Evolutionary conservation across 2,113 vertebrate species (phyloP).

Genomic region (Notothenia rossii): DNA sequence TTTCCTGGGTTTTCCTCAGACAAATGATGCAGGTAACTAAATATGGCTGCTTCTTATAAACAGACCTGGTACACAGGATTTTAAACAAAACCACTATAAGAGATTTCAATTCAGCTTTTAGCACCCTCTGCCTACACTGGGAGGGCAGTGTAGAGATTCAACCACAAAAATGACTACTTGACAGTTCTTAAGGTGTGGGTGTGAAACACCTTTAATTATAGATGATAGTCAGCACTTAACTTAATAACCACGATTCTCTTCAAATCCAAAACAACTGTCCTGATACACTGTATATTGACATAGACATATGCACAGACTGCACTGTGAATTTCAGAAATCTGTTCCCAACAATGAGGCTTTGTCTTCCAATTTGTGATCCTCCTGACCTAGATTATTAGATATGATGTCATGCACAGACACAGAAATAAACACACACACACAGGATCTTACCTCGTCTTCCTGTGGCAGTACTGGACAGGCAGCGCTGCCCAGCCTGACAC

Average conservation of each 20-base stretch:
- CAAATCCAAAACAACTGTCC: neutral
- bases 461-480: conserved; percentile 75
- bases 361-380: conserved; percentile 6
- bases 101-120: neutral
- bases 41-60: neutral
- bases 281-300: too few relatives aligned
- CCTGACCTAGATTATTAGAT: conserved; percentile 9
- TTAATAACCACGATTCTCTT: neutral
- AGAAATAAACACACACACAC: conserved; percentile 2
- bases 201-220: neutral
- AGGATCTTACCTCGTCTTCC: conserved; percentile 77
- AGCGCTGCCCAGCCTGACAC: conserved; percentile 79
- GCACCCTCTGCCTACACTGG: neutral
- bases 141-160: neutral
- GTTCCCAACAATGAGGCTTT: conserved; percentile 36
- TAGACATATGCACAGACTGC: neutral
- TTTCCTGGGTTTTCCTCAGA: neutral
- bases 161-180: neutral
- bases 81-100: neutral
- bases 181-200: neutral
- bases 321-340: conserved; percentile 4
- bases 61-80: neutral
- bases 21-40: neutral
- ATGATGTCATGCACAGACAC: conserved; percentile 7
- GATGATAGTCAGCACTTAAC: neutral